Evolutionary conservation across 2,888 invertebrate species (phyloP).

Genomic region (Anthophora plumipes): DNA sequence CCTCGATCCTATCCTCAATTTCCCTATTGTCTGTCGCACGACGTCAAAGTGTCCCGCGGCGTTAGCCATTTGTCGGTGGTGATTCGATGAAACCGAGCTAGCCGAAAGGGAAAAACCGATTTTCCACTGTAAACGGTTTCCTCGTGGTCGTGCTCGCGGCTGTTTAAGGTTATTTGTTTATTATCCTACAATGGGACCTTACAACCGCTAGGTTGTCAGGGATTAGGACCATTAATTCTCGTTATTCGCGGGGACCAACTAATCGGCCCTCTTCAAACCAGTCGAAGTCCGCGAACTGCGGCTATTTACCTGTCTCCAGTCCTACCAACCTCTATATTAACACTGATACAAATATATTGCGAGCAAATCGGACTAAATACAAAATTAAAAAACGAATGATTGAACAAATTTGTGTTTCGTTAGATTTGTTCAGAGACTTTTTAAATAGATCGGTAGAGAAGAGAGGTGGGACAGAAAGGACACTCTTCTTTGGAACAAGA

Average conservation of each 20-base stretch:
- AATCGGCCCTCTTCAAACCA: slow-evolving; percentile 15
- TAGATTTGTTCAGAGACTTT: too few species aligned
- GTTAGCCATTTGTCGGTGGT: slow-evolving; percentile 24
- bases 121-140: slow-evolving; percentile 61
- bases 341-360: too few species aligned
- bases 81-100: slow-evolving; percentile 59
- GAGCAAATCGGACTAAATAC: too few species aligned
- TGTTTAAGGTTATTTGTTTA: slow-evolving; percentile 60
- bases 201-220: slow-evolving; percentile 58
- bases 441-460: too few species aligned
- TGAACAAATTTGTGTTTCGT: too few species aligned
- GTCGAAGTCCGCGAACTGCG: not conserved
- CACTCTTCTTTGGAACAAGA: too few species aligned
- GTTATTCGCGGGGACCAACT: slow-evolving; percentile 54
- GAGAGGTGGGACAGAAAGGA: too few species aligned
- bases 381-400: too few species aligned
- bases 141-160: slow-evolving; percentile 13
- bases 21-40: slow-evolving; percentile 16
- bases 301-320: slow-evolving; percentile 27
- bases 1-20: slow-evolving; percentile 2
- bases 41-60: slow-evolving; percentile 17
- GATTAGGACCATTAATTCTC: slow-evolving; percentile 70
- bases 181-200: slow-evolving; percentile 59
- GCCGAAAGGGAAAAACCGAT: slow-evolving; percentile 54
- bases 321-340: not conserved